A percentile compares a stretch with the other conserved stretches of the same genome.
phyloP scores from a whole-genome alignment of 2,797 vertebrate species.

The Perodicticus potto region DNA sequence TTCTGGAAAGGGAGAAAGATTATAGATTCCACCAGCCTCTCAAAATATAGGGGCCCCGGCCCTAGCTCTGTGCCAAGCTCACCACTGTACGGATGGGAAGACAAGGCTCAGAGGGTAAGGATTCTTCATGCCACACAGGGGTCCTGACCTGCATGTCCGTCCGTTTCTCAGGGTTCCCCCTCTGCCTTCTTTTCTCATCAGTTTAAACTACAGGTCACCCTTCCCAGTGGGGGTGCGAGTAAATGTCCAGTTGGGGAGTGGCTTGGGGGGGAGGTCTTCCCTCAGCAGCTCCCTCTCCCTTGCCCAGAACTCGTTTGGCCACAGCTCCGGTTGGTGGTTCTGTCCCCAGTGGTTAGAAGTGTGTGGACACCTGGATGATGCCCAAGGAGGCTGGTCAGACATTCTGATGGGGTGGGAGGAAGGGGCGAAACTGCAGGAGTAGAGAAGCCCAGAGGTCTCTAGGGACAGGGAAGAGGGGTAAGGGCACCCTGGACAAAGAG shows the following conservation, averaged over 20 bases:
- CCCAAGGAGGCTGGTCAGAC: background rate
- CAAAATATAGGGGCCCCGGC: background rate
- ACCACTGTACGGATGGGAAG: background rate
- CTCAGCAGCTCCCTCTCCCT: background rate
- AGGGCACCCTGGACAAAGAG: too few relatives aligned
- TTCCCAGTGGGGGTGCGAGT: background rate
- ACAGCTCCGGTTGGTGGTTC: background rate
- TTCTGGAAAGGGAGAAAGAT: background rate
- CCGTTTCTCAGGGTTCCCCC: background rate
- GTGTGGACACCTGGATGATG: background rate
- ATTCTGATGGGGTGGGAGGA: too few relatives aligned
- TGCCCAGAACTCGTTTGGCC: background rate
- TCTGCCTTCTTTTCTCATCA: background rate
- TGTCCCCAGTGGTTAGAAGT: background rate
- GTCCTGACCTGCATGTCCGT: rapidly evolving
- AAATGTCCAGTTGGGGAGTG: background rate
- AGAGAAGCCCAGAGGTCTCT: background rate
- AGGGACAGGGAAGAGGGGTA: background rate
- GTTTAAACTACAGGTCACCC: background rate
- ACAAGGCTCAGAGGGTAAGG: background rate
- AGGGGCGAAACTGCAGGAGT: background rate
- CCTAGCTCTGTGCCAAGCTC: too few relatives aligned
- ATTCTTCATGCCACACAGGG: background rate
- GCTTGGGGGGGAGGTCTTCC: background rate
- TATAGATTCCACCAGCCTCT: background rate